A percentile compares a stretch with the other conserved stretches of the same genome.
Evolutionary conservation across 2,888 invertebrate species (phyloP).

Genomic region (Exocentrus adspersus): DNA sequence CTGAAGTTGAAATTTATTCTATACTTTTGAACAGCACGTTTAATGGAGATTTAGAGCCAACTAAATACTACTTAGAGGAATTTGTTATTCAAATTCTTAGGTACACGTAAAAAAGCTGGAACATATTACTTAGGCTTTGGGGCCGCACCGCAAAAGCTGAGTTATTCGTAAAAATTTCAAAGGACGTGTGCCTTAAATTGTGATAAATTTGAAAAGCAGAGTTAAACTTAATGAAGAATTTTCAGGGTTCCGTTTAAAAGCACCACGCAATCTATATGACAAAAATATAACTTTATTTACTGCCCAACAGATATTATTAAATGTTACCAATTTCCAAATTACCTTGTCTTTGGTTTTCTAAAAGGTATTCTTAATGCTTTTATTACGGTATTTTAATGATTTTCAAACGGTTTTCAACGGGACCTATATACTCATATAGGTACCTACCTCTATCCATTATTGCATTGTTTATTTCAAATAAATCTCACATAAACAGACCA

Average conservation of each 20-base stretch:
- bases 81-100: conserved; percentile 41
- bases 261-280: too few species aligned
- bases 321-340: too few species aligned
- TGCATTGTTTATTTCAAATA: too few species aligned
- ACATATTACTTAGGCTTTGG: conserved; percentile 4
- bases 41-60: conserved; percentile 44
- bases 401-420: too few species aligned
- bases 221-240: background rate
- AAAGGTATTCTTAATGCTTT: too few species aligned
- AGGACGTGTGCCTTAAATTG: background rate
- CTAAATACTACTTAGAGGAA: conserved; percentile 42
- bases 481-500: too few species aligned
- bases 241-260: background rate
- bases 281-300: too few species aligned
- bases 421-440: too few species aligned
- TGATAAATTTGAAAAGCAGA: background rate
- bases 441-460: too few species aligned
- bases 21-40: conserved; percentile 33
- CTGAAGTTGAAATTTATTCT: conserved; percentile 38
- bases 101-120: conserved; percentile 16
- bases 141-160: background rate
- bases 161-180: background rate
- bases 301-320: too few species aligned
- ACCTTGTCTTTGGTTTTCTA: too few species aligned
- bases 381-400: too few species aligned